Evolutionary conservation across 2,797 vertebrate genomes (phyloP), one percentile per base, ranked within the genome.

Genomic region (Okamejei kenojei): DNA sequence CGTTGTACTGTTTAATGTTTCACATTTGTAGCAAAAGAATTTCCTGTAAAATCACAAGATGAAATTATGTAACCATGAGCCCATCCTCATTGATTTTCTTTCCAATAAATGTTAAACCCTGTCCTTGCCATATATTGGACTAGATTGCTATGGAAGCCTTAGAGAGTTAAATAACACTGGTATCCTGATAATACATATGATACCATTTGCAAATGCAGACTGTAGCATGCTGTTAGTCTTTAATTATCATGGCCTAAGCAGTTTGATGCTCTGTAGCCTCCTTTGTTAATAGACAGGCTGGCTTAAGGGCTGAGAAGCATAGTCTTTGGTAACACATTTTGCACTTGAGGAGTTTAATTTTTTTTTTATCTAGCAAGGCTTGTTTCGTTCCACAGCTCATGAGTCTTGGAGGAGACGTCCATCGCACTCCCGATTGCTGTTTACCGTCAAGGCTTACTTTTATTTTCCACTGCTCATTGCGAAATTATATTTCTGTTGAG

Each of bases 151-250:
- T 79, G 29, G 54, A 96, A 96, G 96, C 96, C 96, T 96, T 95
- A 96, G 96, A 97, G 96, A 96, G 95, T 96, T 97, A 97, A 97
- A 96, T 96, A 95, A 94, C 96, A 96, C 96, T 96, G 96, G 38
- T 92, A 96, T 97, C 97, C 96, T 97, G 95, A 96, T 97, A 95
- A 97, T 98, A 97, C 98, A 98, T 98, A 98, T 97, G 98, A 98
- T 97, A 97, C 97, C 97, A 97, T 98, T 98, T 98, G 98, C 97
- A 97, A 95, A 95, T 96, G 96, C 97, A 97, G 97, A 97, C 97
- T 96, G 97, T 94, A 95, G 96, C 98, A 96, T 96, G 97, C 98
- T 98, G 98, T 98, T 98, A 97, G 97, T 96, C 97, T 98, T 98
- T 98, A 98, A 98, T 98, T 98, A 98, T 97, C 98, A 97, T 96